These are phyloP conservation scores for Caradrina clavipalpis DNA, from an alignment of 2,888 invertebrate genomes.

Conservation along the genomic window DNA sequence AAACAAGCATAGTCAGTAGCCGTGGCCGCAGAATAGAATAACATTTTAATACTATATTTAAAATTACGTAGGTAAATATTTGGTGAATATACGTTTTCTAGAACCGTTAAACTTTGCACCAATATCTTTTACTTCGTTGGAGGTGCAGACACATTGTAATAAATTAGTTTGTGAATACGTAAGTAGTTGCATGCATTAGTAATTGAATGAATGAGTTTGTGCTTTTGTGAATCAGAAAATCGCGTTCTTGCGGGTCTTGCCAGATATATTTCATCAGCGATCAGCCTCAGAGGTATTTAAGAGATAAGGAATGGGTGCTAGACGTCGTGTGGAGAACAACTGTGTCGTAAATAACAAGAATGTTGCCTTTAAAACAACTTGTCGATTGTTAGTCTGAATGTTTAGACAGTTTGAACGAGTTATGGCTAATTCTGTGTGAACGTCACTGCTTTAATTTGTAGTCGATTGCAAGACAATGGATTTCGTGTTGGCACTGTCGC, in stretches of 20 bases:
- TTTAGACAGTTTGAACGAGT: slow-evolving; percentile 60
- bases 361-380: slow-evolving; percentile 61
- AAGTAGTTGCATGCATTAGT: slow-evolving; percentile 42
- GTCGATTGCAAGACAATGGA: slow-evolving; percentile 33
- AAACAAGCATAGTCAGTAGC: slow-evolving; percentile 36
- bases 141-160: slow-evolving; percentile 39
- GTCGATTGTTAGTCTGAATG: slow-evolving; percentile 64
- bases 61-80: slow-evolving; percentile 58
- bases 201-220: slow-evolving; percentile 42
- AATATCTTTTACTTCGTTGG: slow-evolving; percentile 38
- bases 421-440: slow-evolving; percentile 63
- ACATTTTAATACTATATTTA: slow-evolving; percentile 46
- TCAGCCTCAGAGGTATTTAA: slow-evolving; percentile 33
- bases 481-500: slow-evolving; percentile 31
- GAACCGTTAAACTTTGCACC: slow-evolving; percentile 43
- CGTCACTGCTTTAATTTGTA: slow-evolving; percentile 56
- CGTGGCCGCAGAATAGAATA: slow-evolving; percentile 36
- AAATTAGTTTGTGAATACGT: slow-evolving; percentile 43
- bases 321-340: slow-evolving; percentile 50
- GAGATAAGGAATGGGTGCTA: slow-evolving; percentile 58
- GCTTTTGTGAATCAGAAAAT: slow-evolving; percentile 53
- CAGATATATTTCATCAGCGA: slow-evolving; percentile 44
- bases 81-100: slow-evolving; percentile 36
- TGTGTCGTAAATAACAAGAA: slow-evolving; percentile 57
- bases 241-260: slow-evolving; percentile 40